These are phyloP conservation scores for Phaetusa simplex DNA, from an alignment of 2,113 vertebrate species.

Conservation along the genomic window DNA sequence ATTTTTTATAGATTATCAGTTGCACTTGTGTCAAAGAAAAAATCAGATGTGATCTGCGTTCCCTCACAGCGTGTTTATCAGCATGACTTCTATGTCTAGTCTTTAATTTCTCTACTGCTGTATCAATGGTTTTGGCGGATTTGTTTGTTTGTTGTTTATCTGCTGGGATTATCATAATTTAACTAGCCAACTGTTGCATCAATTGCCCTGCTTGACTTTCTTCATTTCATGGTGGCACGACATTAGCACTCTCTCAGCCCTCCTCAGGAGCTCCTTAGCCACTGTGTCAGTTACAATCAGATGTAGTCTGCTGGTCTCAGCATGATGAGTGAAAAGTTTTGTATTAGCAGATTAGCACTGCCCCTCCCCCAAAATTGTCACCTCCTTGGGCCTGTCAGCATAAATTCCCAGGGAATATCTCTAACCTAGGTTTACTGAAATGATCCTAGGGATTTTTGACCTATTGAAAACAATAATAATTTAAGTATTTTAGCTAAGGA, in stretches of 20 bases:
- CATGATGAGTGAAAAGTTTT: not conserved
- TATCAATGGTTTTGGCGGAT: not conserved
- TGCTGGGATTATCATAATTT: not conserved
- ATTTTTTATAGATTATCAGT: not conserved
- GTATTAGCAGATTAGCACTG: not conserved
- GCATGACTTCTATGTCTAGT: not conserved
- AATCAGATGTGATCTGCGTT: not conserved
- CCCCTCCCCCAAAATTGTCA: not conserved
- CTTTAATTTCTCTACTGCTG: not conserved
- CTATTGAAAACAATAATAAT: not conserved
- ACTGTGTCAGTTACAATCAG: not conserved
- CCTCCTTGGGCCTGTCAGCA: not conserved
- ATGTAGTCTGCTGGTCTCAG: not conserved
- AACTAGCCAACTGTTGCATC: not conserved
- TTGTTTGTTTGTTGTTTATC: not conserved
- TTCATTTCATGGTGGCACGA: not conserved
- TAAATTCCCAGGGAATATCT: not conserved
- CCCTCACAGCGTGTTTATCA: not conserved
- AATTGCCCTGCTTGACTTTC: not conserved
- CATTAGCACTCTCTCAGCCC: not conserved
- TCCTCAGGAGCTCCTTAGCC: not conserved
- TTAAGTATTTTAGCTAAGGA: not conserved
- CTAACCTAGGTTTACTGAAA: not conserved
- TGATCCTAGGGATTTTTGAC: not conserved
- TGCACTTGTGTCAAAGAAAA: not conserved